Evolutionary conservation across 1,140 invertebrate genomes (phyloP), one percentile per base, ranked within the genome.

Genomic region (Anoplophora glabripennis): DNA sequence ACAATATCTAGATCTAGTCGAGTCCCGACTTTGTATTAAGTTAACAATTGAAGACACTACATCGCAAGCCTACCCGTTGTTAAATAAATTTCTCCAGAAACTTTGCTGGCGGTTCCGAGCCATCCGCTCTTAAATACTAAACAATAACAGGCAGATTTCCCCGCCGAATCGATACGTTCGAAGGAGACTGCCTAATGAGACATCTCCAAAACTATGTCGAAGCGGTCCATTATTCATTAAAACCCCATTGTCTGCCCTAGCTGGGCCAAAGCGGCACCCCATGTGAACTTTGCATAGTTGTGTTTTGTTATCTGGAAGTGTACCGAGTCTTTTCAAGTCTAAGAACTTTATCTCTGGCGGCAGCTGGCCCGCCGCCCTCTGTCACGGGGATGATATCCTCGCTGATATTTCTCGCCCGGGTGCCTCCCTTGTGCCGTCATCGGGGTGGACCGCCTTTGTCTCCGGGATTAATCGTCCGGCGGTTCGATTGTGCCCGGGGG

Each of bases 151-250:
- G 3, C 21, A 5, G 21, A 28, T 28, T 28, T 28, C 21, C 21
- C 21, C 21, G 21, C 5, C 21, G 21, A 28, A 28, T 15, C 4
- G 44, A 46, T 28, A 46, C 44, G 10, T 46, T 46, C 11, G 14
- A 8, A 15, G 11, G 11, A 18, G 44, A 11, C 44, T n/a, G 17
- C 44, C 18, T 46, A 46, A 46, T 46, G 44, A 46, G 44, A 18
- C 17, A 46, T 46, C 7, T 46, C 28, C 4, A 21, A 28, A 46
- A 46, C 44, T 46, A 28, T 46, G 44, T 46, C 7, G 15, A 9
- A 46, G 44, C 3, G 18, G 44, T 46, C 17, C 44, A 18, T 18
- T 28, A 46, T 46, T 46, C 44, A 46, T 46, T 46, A 46, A 46
- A 46, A 18, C 44, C 17, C 18, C 17, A 46, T 46, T 46, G 44